Conservation (phyloP, 2,797 vertebrate species). For the Siniperca scherzeri region DNA sequence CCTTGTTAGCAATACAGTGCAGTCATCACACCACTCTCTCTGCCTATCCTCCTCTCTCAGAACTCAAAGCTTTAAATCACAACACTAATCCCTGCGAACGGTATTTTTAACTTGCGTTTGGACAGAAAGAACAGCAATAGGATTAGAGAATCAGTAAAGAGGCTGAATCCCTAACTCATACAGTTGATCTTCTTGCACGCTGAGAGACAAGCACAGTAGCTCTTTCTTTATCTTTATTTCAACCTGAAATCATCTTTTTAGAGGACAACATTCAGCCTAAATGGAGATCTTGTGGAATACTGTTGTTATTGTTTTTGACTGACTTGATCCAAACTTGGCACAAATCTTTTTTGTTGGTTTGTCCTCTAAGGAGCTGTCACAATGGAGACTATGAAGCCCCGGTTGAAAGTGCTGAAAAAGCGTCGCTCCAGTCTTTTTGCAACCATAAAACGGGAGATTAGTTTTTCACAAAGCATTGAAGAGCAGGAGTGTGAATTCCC, state of each 20-base stretch:
- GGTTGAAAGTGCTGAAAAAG: slow-evolving; percentile 80
- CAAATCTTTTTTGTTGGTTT: slow-evolving; percentile 10
- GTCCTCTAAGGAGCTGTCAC: slow-evolving; percentile 30
- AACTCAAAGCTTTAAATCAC: slow-evolving; percentile 86
- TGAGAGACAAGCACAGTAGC: slow-evolving; percentile 51
- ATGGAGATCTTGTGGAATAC: slow-evolving; percentile 54
- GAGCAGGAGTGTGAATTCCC: slow-evolving; percentile 85
- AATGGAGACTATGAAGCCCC: slow-evolving; percentile 76
- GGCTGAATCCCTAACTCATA: slow-evolving; percentile 78
- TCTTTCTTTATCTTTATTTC: slow-evolving; percentile 57
- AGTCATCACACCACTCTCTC: slow-evolving; percentile 68
- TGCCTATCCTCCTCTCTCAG: slow-evolving; percentile 67
- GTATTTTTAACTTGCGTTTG: slow-evolving; percentile 89
- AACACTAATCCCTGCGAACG: slow-evolving; percentile 84
- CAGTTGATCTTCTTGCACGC: slow-evolving; percentile 79
- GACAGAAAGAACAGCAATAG: slow-evolving; percentile 86
- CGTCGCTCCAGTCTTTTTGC: slow-evolving; percentile 88
- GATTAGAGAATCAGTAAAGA: slow-evolving; percentile 86
- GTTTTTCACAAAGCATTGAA: slow-evolving; percentile 77
- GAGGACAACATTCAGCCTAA: slow-evolving; percentile 22
- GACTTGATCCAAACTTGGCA: slow-evolving; percentile 21
- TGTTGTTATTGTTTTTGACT: slow-evolving; percentile 26
- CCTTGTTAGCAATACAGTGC: slow-evolving; percentile 56
- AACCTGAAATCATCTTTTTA: slow-evolving; percentile 28
- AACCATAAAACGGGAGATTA: slow-evolving; percentile 86